Base-by-base conservation (phyloP, 2,113 vertebrate species). In the Gasterosteus aculeatus region DNA sequence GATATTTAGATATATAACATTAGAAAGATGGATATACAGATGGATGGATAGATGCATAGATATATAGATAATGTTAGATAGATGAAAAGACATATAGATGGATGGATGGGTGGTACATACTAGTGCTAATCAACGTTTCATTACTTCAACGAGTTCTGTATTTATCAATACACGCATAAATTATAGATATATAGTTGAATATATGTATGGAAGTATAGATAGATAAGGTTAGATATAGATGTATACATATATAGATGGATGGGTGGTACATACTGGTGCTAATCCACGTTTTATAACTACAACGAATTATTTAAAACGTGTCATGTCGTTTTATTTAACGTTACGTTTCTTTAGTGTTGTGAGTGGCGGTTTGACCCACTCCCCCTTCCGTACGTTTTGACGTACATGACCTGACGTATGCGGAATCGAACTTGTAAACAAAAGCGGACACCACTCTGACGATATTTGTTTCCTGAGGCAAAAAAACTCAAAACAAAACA, bases 341-440 rank as follows among this genome's bases (percentile, higher is more conserved):
- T 26, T 0, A 16, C 5, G 10, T 35, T 12, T 1, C 4, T 29
- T 38, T n/a, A 12, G 14, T 41, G 10, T 31, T 11, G 35, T 59
- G 5, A 39, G 59, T 61, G 10, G 31, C 0, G 15, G 19, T 81
- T 87, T 88, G 84, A 16, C 51, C 74, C 57, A 31, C 53, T 15
- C 29, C 53, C 0, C 1, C 6, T 73, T 78, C 85, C 83, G 87
- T 91, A 87, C 51, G 0, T 72, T 41, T 7, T 77, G 69, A 87
- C 87, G 81, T 26, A 64, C 19, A 5, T 7, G 18, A 10, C 58
- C n/a, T 7, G 62, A 81, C 73, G 85, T 78, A 78, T 39, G 56
- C 83, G 80, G 90, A 91, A 89, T 2, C 1, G 15, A 31, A 22
- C 12, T 86, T 91, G 89, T 93, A 93, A 93, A 93, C 92, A 93